These are phyloP conservation scores for Marcusenius ussheri DNA, from an alignment of 2,113 vertebrate genomes.

Conservation along the genomic window DNA sequence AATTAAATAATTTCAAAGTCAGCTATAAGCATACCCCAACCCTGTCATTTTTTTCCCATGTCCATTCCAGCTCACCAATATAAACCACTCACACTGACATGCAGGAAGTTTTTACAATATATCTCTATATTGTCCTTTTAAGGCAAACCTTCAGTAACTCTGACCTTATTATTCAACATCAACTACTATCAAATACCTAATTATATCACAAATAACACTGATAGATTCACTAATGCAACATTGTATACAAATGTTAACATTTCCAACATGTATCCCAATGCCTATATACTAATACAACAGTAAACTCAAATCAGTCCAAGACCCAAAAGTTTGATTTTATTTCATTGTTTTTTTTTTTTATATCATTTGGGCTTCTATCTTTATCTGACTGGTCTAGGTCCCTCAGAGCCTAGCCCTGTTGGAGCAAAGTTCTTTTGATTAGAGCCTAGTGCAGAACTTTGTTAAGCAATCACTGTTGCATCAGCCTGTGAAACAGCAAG, in stretches of 20 bases:
- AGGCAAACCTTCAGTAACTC: not conserved
- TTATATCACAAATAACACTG: not conserved
- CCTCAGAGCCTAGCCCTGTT: not conserved
- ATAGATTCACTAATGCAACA: not conserved
- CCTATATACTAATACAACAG: not conserved
- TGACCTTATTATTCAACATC: not conserved
- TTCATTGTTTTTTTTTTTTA: not conserved
- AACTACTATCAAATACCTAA: not conserved
- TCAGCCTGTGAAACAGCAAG: not conserved
- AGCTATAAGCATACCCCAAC: not conserved
- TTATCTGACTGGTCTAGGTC: not conserved
- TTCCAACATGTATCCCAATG: not conserved
- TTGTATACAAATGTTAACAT: not conserved
- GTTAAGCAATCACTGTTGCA: not conserved
- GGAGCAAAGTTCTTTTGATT: not conserved
- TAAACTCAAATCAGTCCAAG: not conserved
- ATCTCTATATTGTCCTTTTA: not conserved
- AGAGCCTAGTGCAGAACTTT: not conserved
- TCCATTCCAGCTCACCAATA: not conserved
- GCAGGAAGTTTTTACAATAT: not conserved
- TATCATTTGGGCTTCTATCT: not conserved
- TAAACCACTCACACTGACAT: not conserved
- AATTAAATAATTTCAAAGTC: not conserved
- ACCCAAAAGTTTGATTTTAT: not conserved
- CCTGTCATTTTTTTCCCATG: not conserved